Base-by-base conservation (phyloP, 2,888 invertebrate species). In the Sisyra nigra region DNA sequence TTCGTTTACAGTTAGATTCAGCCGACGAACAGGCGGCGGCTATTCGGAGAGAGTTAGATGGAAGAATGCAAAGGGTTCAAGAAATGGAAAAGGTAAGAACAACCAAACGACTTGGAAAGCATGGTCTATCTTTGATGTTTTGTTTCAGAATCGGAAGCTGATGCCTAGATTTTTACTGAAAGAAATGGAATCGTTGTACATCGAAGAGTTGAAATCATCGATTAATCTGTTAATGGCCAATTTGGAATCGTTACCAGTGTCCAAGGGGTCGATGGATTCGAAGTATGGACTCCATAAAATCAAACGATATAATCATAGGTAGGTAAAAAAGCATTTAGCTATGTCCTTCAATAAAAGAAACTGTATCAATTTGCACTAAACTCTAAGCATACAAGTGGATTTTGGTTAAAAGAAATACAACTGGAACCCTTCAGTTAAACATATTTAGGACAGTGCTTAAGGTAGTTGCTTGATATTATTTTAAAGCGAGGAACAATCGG, bases 121-220 rank as follows among this genome's bases (percentile, higher is more conserved):
- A n/a, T n/a, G n/a, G n/a, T n/a, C n/a, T n/a, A n/a, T n/a, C n/a
- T n/a, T n/a, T n/a, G 7, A 24, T 24, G 3, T 40, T 48, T 40
- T 49, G 45, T 52, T 53, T 30, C 64, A 91, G 87, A 93, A 94
- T 65, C 83, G 92, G 54, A 92, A 93, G 68, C 67, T 96, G 57
- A 92, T 94, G 91, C 98, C 98, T 53, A 94, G 92, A 71, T 98
- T 98, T 72, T 94, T 98, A 50, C 76, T 99, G 54, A 99, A 99
- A 75, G 98, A 99, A 71, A 98, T 98, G 98, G 98, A 98, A 69
- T 91, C 92, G 42, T 76, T 99, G 58, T 98, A 94, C 71, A 85
- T 97, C 57, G 98, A 99, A 71, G 98, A 98, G 67, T 70, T 94
- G 57, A 92, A 94, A 66, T 84, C 94, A 47, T 92, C 94, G 51